Percentiles rank a stretch among this genome's conserved stretches.
Evolutionary conservation across 2,113 vertebrate species (phyloP).

Genomic region (Anas platyrhynchos): DNA sequence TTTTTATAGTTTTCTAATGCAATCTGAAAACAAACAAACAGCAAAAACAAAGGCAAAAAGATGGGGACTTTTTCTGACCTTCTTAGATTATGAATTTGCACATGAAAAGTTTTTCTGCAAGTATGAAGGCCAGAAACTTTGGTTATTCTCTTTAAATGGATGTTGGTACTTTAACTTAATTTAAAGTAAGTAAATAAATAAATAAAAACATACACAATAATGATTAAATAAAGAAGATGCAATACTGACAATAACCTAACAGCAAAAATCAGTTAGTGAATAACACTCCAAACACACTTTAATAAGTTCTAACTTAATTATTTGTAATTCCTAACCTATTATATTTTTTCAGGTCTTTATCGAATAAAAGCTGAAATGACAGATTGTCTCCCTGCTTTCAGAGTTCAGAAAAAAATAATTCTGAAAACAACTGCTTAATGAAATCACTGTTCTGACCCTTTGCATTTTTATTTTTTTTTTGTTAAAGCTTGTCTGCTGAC

Average conservation of each 20-base stretch:
- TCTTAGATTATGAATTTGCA: not conserved
- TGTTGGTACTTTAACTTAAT: not conserved
- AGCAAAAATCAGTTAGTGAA: not conserved
- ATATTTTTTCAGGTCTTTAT: not conserved
- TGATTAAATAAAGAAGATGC: not conserved
- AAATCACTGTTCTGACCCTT: not conserved
- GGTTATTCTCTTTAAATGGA: not conserved
- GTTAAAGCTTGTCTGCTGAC: not conserved
- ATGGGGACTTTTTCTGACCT: not conserved
- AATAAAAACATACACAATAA: not conserved
- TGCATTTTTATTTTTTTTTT: not conserved
- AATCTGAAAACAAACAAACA: not conserved
- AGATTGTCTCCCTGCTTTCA: not conserved
- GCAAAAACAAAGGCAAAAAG: too few relatives aligned
- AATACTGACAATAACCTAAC: not conserved
- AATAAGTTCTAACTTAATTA: not conserved
- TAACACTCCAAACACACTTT: not conserved
- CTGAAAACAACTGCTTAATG: not conserved
- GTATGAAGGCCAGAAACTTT: not conserved
- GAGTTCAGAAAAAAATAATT: not conserved
- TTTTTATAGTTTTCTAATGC: not conserved
- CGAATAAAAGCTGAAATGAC: constrained; percentile 1
- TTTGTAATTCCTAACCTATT: not conserved
- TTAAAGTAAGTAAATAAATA: not conserved
- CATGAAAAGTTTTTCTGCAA: rapidly evolving